These are phyloP conservation scores for Epinotia ramella DNA, from an alignment of 2,888 invertebrate genomes.

Conservation along the genomic window DNA sequence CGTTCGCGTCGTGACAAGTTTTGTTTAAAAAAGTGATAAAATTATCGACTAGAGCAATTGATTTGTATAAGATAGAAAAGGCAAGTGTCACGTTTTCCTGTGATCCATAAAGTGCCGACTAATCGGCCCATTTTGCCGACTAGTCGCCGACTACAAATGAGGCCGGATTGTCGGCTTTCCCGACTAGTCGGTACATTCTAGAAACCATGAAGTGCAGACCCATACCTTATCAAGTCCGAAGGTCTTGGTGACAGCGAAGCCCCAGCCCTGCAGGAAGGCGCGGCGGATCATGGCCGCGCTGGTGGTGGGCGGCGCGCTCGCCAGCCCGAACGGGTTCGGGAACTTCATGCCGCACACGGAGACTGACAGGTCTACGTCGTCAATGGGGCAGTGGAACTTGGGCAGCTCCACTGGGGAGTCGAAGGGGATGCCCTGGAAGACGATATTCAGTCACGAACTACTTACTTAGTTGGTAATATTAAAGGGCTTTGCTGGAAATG, in stretches of 20 bases:
- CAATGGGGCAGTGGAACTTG: conserved; percentile 96
- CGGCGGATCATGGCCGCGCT: conserved; percentile 97
- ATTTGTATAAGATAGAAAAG: too few species aligned
- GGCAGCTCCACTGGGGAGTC: conserved; percentile 91
- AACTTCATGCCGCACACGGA: conserved; percentile 97
- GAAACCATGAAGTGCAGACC: background rate
- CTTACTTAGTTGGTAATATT: too few species aligned
- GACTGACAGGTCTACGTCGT: conserved; percentile 96
- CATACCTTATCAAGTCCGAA: conserved; percentile 97
- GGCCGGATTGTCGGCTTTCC: too few species aligned
- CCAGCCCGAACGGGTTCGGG: conserved; percentile 98
- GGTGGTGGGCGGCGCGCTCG: conserved; percentile 98
- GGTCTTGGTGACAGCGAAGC: conserved; percentile 98
- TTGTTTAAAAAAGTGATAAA: too few species aligned
- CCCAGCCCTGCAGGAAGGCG: conserved; percentile 98
- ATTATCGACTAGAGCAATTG: too few species aligned
- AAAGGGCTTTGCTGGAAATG: too few species aligned
- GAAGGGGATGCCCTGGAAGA: conserved; percentile 84
- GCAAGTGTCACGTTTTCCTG: too few species aligned
- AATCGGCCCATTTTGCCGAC: too few species aligned
- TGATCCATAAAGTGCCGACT: too few species aligned
- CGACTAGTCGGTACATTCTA: too few species aligned
- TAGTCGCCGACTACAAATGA: too few species aligned
- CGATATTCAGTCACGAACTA: background rate
- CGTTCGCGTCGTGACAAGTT: too few species aligned